phyloP scores from a whole-genome alignment of 2,888 invertebrate genomes.

The Aphelenchoides bicaudatus region DNA sequence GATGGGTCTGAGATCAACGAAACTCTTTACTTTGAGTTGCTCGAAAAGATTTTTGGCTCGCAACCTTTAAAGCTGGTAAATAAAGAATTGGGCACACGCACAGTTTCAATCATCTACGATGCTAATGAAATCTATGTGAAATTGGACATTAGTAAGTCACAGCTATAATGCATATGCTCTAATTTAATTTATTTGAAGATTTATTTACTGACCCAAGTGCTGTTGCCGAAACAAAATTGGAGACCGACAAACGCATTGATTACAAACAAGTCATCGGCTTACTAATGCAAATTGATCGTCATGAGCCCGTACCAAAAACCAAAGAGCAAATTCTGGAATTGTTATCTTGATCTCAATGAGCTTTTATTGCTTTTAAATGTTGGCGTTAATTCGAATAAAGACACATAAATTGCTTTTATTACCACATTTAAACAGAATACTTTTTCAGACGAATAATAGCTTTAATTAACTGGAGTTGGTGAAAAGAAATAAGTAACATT shows the following conservation, averaged over 20 bases:
- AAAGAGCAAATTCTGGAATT: background rate
- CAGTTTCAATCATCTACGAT: background rate
- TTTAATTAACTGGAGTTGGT: too few species aligned
- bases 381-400: too few species aligned
- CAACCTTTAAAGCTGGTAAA: background rate
- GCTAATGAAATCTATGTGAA: constrained; percentile 5
- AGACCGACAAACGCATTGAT: background rate
- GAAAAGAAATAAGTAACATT: too few species aligned
- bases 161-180: background rate
- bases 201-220: background rate
- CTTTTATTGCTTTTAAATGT: too few species aligned
- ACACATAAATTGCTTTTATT: too few species aligned
- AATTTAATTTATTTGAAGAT: background rate
- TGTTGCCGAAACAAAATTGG: background rate
- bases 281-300: background rate
- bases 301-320: background rate
- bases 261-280: background rate
- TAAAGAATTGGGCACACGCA: background rate
- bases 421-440: too few species aligned
- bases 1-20: background rate
- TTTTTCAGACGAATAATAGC: too few species aligned
- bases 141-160: background rate
- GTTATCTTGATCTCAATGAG: too few species aligned
- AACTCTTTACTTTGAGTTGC: too few species aligned
- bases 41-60: background rate